Percentiles rank a stretch among this genome's conserved stretches.
phyloP scores from a whole-genome alignment of 2,888 invertebrate genomes.

The Cephus runcator region DNA sequence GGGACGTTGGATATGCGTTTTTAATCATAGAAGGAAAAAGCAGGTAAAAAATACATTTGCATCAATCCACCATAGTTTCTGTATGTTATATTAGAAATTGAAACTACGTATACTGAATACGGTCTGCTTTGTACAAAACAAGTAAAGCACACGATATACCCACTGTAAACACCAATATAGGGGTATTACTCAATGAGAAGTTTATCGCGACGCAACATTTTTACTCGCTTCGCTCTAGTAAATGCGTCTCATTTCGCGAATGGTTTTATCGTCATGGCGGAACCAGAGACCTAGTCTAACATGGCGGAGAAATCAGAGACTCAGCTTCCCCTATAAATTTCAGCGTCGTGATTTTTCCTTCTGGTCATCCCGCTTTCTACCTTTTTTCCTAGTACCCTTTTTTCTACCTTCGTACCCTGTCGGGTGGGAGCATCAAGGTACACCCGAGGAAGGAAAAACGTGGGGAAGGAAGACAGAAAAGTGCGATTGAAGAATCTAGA shows the following conservation, averaged over 20 bases:
- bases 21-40: not conserved
- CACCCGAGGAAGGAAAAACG: not conserved
- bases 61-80: not conserved
- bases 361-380: not conserved
- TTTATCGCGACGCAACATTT: not conserved
- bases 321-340: not conserved
- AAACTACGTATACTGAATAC: not conserved
- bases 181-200: not conserved
- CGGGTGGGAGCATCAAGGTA: not conserved
- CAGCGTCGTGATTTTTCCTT: not conserved
- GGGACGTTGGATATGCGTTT: not conserved
- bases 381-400: not conserved
- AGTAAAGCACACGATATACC: not conserved
- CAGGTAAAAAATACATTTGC: not conserved
- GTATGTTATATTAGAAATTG: not conserved
- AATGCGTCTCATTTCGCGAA: conserved; percentile 1
- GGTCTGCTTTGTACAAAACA: not conserved
- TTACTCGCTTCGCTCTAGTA: not conserved
- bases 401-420: not conserved
- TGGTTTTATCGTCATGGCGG: not conserved
- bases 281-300: not conserved
- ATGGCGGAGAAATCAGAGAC: not conserved
- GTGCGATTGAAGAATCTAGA: not conserved
- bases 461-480: not conserved
- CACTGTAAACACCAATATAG: not conserved